Conservation (phyloP, 2,113 vertebrate genomes). For the Grammomys dolichurus region DNA sequence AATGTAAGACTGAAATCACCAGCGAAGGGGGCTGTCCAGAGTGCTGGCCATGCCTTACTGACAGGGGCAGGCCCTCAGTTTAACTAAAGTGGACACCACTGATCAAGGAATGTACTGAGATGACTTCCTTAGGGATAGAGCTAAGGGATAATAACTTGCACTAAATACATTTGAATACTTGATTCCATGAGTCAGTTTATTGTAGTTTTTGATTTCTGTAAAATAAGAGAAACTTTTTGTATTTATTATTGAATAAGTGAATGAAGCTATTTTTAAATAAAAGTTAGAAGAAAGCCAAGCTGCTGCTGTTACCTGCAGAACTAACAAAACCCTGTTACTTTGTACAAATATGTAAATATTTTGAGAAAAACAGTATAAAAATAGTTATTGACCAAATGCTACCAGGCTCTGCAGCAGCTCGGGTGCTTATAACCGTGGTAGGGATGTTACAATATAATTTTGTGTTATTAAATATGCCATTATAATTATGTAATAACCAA, state of each 20-base stretch:
- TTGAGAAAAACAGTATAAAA: slow-evolving; percentile 91
- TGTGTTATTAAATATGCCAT: slow-evolving; percentile 70
- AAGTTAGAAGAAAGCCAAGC: slow-evolving; percentile 95
- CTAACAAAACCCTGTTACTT: slow-evolving; percentile 95
- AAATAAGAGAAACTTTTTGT: slow-evolving; percentile 99
- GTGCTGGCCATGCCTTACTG: slow-evolving; percentile 98
- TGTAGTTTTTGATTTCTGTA: slow-evolving; percentile 98
- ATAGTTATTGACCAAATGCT: slow-evolving; percentile 99
- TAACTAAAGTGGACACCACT: slow-evolving; percentile 98
- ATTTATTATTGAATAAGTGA: slow-evolving; percentile 99
- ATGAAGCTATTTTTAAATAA: slow-evolving; percentile 99
- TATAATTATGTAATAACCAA: slow-evolving; percentile 84
- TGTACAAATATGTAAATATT: slow-evolving; percentile 99
- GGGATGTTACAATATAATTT: slow-evolving; percentile 94
- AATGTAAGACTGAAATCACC: slow-evolving; percentile 97
- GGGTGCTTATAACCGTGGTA: slow-evolving; percentile 92
- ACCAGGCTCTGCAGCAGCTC: slow-evolving; percentile 96
- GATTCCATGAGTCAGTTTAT: slow-evolving; percentile 99
- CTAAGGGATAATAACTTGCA: slow-evolving; percentile 99
- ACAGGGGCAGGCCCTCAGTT: slow-evolving; percentile 97
- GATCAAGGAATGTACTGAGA: slow-evolving; percentile 99
- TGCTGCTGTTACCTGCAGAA: slow-evolving; percentile 96
- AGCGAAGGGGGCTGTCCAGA: slow-evolving; percentile 96
- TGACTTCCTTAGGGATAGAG: slow-evolving; percentile 96
- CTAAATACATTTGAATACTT: slow-evolving; percentile 98